Percentiles rank a stretch among this genome's conserved stretches.
These are phyloP conservation scores for Ischnus inquisitorius DNA, from an alignment of 2,888 invertebrate species.

Conservation along the genomic window DNA sequence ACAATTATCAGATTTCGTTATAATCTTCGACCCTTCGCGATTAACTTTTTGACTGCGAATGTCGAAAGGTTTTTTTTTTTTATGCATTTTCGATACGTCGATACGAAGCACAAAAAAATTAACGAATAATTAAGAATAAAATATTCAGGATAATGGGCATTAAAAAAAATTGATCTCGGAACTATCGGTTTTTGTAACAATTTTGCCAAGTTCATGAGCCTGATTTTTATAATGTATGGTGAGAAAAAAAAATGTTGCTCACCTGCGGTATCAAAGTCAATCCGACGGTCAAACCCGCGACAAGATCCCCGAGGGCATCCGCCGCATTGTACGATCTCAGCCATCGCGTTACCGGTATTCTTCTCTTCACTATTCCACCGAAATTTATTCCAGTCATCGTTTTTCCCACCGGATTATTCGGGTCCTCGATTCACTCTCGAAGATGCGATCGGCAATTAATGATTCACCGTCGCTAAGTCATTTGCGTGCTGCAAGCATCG, in stretches of 20 bases:
- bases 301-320: constrained; percentile 86
- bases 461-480: not conserved
- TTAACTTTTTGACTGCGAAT: not conserved
- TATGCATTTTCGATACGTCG: too few species aligned
- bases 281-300: constrained; percentile 87
- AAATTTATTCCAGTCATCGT: constrained; percentile 74
- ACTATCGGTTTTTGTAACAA: not conserved
- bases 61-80: not conserved
- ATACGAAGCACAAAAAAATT: too few species aligned
- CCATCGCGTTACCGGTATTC: constrained; percentile 85
- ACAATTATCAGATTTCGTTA: too few species aligned
- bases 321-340: constrained; percentile 84
- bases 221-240: constrained; percentile 60
- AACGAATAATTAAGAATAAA: too few species aligned
- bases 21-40: too few species aligned
- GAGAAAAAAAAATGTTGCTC: constrained; percentile 76
- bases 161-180: not conserved
- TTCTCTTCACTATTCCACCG: constrained; percentile 67
- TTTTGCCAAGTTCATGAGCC: not conserved
- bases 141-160: too few species aligned
- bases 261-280: constrained; percentile 85
- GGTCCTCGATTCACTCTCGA: not conserved
- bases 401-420: too few species aligned
- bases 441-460: not conserved
- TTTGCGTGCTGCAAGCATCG: not conserved